A percentile compares a stretch with the other conserved stretches of the same genome.
These are phyloP conservation scores for Pseudochirops corinnae DNA, from an alignment of 2,797 vertebrate genomes.

Conservation along the genomic window DNA sequence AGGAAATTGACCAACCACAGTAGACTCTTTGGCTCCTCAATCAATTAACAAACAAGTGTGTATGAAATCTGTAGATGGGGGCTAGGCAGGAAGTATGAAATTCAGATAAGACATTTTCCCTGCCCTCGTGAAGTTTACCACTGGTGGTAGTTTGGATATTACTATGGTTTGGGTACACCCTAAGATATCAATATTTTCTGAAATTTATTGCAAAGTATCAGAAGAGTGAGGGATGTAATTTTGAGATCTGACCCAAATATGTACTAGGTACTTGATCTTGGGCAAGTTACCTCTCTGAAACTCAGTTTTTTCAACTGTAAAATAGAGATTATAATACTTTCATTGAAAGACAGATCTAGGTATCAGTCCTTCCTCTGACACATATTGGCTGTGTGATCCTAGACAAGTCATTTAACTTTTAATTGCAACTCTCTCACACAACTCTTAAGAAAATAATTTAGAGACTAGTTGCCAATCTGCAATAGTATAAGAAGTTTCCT, in stretches of 20 bases:
- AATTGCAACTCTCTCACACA: not conserved
- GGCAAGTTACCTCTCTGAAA: not conserved
- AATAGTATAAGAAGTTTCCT: not conserved
- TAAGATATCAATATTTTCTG: conserved; percentile 49
- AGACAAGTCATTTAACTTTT: not conserved
- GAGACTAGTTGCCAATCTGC: not conserved
- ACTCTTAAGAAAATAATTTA: not conserved
- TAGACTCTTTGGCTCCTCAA: conserved; percentile 16
- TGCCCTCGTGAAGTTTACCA: not conserved
- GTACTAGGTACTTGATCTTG: too few species aligned
- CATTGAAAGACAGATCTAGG: not conserved
- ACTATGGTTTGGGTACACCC: conserved; percentile 51
- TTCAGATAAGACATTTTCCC: not conserved
- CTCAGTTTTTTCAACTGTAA: not conserved
- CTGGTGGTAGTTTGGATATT: conserved; percentile 51
- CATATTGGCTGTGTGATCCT: not conserved
- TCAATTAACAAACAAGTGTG: not conserved
- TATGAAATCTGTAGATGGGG: not conserved
- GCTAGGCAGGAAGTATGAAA: not conserved
- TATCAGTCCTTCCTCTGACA: not conserved
- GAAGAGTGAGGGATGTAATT: not conserved
- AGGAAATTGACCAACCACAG: not conserved
- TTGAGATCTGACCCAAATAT: not conserved
- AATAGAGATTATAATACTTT: not conserved
- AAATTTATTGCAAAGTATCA: not conserved